Evolutionary conservation across 2,888 invertebrate species (phyloP).

Genomic region (Diarsia dahlii): DNA sequence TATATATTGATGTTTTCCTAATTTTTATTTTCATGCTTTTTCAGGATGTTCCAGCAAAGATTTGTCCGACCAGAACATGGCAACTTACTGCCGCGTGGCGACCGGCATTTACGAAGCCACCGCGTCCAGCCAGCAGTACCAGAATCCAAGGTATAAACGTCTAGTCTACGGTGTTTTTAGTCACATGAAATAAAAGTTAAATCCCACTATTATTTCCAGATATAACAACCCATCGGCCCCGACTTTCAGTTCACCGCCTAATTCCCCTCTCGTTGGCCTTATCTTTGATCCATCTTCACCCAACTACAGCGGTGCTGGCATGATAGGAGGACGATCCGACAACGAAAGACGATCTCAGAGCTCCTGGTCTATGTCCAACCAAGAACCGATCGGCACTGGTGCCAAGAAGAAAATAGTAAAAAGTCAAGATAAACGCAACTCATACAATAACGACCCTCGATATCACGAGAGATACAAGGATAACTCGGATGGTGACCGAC

Average conservation of each 20-base stretch:
- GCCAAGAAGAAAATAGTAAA: constrained; percentile 88
- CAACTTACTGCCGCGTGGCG: constrained; percentile 83
- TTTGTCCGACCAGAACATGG: constrained; percentile 81
- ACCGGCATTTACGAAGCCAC: constrained; percentile 85
- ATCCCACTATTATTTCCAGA: constrained; percentile 77
- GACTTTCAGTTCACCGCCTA: constrained; percentile 87
- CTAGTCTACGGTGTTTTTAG: constrained; percentile 41
- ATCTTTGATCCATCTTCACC: constrained; percentile 86
- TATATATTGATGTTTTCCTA: not conserved
- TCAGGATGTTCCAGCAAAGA: constrained; percentile 84
- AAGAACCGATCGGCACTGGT: constrained; percentile 88
- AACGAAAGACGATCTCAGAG: constrained; percentile 84
- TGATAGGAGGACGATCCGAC: constrained; percentile 79
- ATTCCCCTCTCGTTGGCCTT: constrained; percentile 86
- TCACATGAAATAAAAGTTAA: constrained; percentile 56
- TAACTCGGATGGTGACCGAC: constrained; percentile 79
- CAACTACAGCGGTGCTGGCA: constrained; percentile 80
- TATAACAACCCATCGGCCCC: constrained; percentile 84
- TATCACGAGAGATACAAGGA: constrained; percentile 86
- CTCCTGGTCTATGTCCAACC: constrained; percentile 83
- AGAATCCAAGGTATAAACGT: constrained; percentile 79
- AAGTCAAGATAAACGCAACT: constrained; percentile 84
- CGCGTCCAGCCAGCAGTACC: constrained; percentile 81
- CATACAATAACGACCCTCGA: constrained; percentile 80
- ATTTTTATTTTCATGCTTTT: not conserved